Conservation (phyloP, 2,888 invertebrate genomes). For the Drosophila pseudotakahashii region DNA sequence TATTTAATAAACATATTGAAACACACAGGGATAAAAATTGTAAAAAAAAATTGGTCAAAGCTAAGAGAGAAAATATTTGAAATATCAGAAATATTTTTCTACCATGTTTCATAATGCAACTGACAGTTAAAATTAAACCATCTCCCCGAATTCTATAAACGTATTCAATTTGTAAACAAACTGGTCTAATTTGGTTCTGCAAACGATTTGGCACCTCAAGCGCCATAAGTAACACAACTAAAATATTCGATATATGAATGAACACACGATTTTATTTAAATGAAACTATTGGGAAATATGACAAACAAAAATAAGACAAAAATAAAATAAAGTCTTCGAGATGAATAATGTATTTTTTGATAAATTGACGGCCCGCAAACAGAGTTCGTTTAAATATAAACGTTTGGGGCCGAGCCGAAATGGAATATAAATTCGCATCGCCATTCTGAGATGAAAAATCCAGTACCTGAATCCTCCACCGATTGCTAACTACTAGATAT, state of each 20-base stretch:
- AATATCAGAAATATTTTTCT: neutral
- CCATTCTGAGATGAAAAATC: slow-evolving; percentile 5
- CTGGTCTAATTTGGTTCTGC: slow-evolving; percentile 14
- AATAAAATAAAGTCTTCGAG: slow-evolving; percentile 20
- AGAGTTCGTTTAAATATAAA: neutral
- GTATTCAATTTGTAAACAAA: slow-evolving; percentile 9
- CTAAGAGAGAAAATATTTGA: neutral
- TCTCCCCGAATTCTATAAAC: neutral
- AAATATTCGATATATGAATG: slow-evolving; percentile 6
- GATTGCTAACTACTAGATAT: slow-evolving; percentile 1
- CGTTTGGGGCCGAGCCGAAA: neutral
- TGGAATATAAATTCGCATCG: neutral
- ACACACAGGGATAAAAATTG: too few relatives aligned
- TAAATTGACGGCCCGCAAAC: slow-evolving; percentile 29
- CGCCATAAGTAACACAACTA: slow-evolving; percentile 13
- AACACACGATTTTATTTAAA: slow-evolving; percentile 13
- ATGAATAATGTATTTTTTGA: slow-evolving; percentile 34
- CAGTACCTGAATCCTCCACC: neutral
- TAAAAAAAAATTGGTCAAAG: too few relatives aligned
- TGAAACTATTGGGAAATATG: slow-evolving; percentile 23
- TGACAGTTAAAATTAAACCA: neutral
- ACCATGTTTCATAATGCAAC: neutral
- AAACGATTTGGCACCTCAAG: slow-evolving; percentile 28
- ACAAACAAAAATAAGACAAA: slow-evolving; percentile 5
- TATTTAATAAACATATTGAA: neutral